These are phyloP conservation scores for Pollicipes pollicipes DNA, from an alignment of 1,140 invertebrate genomes.

Conservation along the genomic window DNA sequence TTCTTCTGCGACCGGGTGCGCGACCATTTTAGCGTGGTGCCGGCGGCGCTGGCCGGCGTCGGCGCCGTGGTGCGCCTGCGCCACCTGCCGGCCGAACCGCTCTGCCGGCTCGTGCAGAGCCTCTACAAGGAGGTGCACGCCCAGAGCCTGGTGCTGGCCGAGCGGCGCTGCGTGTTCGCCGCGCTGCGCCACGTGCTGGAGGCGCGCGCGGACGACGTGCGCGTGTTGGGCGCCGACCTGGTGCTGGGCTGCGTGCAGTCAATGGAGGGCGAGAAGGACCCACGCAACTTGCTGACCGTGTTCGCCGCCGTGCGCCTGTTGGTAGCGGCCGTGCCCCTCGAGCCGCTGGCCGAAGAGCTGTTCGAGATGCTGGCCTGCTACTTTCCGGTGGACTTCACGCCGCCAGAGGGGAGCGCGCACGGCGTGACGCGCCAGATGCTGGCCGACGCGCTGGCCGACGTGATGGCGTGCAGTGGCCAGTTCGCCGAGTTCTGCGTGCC, in stretches of 20 bases:
- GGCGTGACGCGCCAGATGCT: slow-evolving; percentile 54
- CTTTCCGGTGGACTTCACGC: slow-evolving; percentile 70
- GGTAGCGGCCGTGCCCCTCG: slow-evolving; percentile 38
- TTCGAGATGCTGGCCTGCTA: slow-evolving; percentile 89
- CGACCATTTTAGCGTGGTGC: slow-evolving; percentile 60
- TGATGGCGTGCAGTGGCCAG: slow-evolving; percentile 46
- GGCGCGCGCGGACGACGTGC: slow-evolving; percentile 25
- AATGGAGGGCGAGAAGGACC: slow-evolving; percentile 78
- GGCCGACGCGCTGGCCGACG: slow-evolving; percentile 43
- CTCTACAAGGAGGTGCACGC: slow-evolving; percentile 54
- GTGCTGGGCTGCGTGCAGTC: slow-evolving; percentile 56
- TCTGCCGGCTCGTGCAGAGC: slow-evolving; percentile 10
- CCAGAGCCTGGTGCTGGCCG: slow-evolving; percentile 48
- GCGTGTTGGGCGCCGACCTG: slow-evolving; percentile 51
- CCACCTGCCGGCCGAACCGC: slow-evolving; percentile 12
- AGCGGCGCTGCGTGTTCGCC: slow-evolving; percentile 40
- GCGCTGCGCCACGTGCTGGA: slow-evolving; percentile 13
- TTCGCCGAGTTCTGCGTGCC: slow-evolving; percentile 60
- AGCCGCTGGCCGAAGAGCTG: slow-evolving; percentile 66
- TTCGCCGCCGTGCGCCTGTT: slow-evolving; percentile 44
- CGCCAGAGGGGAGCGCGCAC: slow-evolving; percentile 29
- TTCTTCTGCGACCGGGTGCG: slow-evolving; percentile 59
- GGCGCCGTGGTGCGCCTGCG: slow-evolving; percentile 34
- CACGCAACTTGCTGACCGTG: slow-evolving; percentile 57
- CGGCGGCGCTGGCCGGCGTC: slow-evolving; percentile 47